These are phyloP conservation scores for Ennomos erosarius DNA, from an alignment of 2,888 invertebrate species.

Conservation along the genomic window DNA sequence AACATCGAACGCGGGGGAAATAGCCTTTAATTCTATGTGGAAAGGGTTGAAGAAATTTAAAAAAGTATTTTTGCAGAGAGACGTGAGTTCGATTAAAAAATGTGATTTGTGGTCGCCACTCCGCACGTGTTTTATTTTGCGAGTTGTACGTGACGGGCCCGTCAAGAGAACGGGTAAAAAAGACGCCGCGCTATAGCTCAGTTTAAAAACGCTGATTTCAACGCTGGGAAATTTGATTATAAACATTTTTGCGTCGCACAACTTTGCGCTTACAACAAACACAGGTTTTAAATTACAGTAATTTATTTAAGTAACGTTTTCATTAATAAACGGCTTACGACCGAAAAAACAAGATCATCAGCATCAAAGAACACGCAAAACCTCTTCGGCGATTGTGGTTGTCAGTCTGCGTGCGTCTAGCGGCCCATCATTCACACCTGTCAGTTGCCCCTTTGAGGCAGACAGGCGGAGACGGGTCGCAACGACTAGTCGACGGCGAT, in stretches of 20 bases:
- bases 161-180: slow-evolving; percentile 66
- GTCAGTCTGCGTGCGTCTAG: slow-evolving; percentile 69
- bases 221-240: slow-evolving; percentile 48
- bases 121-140: slow-evolving; percentile 81
- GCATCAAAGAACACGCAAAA: slow-evolving; percentile 65
- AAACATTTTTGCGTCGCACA: slow-evolving; percentile 45
- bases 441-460: slow-evolving; percentile 68
- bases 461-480: slow-evolving; percentile 69
- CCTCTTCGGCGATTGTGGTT: slow-evolving; percentile 64
- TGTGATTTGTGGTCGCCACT: slow-evolving; percentile 82
- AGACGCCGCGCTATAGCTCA: slow-evolving; percentile 49
- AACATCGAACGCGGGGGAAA: slow-evolving; percentile 36
- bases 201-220: slow-evolving; percentile 51
- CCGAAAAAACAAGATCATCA: slow-evolving; percentile 63
- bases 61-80: slow-evolving; percentile 52
- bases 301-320: slow-evolving; percentile 42
- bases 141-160: slow-evolving; percentile 74
- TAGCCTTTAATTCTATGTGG: slow-evolving; percentile 44
- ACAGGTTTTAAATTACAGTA: slow-evolving; percentile 20
- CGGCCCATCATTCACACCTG: slow-evolving; percentile 70
- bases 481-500: slow-evolving; percentile 71
- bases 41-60: slow-evolving; percentile 39
- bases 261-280: slow-evolving; percentile 34
- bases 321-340: slow-evolving; percentile 48
- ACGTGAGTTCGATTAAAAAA: slow-evolving; percentile 84